Base-by-base conservation (phyloP, 2,113 vertebrate genomes). In the Neogobius melanostomus region DNA sequence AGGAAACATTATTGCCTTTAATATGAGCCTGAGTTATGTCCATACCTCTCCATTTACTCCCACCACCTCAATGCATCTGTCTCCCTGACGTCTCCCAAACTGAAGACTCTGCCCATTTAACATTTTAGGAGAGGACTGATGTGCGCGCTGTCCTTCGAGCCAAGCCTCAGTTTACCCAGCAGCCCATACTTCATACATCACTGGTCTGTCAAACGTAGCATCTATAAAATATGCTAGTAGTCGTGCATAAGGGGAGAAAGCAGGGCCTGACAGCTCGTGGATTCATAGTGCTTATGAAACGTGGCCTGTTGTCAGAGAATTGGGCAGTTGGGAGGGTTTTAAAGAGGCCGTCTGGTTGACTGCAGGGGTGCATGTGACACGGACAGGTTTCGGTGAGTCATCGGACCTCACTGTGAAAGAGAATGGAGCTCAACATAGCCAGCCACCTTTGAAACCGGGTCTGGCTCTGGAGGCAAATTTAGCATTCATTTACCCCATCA, bases 131-230 rank as follows among this genome's bases (percentile, higher is more conserved):
- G 53, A 28, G 16, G 28, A 28, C 53, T 56, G 53, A 84, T 80
- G 70, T 69, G 85, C 84, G 77, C 45, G 28, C 28, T 5, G 52
- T 76, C 74, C 75, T 71, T 21, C 71, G 76, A 66, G 82, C 66
- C 28, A 74, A 83, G 65, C 73, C 52, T 83, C 77, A 76, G 64
- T 81, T 61, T 74, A 73, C 82, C 78, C 71, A 50, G 54, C 75
- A 79, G 74, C 67, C 72, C 64, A 83, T 86, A 79, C 60, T 75
- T 90, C 87, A 87, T 85, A 82, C 81, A 85, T 82, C 80, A 72
- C 79, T 79, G 86, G 87, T 87, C 77, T 81, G 83, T 90, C 87
- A 88, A 84, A 87, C 46, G 61, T 56, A 71, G 65, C 76, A 60
- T 54, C 72, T 68, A 59, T 66, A 64, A 82, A 80, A 77, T 78